phyloP scores from a whole-genome alignment of 2,797 vertebrate species.

The Xenops minutus region DNA sequence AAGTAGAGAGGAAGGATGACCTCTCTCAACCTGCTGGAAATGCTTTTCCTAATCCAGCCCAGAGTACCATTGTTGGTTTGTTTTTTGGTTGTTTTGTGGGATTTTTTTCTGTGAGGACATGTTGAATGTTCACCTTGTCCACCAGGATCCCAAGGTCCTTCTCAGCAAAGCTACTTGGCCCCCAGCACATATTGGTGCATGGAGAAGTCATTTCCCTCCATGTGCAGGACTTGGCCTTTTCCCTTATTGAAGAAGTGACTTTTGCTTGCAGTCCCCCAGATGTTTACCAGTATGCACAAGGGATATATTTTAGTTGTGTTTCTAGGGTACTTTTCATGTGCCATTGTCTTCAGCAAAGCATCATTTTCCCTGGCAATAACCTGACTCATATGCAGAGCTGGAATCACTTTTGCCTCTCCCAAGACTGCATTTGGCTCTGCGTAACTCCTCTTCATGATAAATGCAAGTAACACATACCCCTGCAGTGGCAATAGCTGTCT shows the following conservation, averaged over 20 bases:
- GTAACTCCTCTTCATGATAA: background rate
- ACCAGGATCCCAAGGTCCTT: background rate
- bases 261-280: background rate
- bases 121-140: background rate
- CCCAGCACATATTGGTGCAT: background rate
- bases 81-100: too few relatives aligned
- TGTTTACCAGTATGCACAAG: background rate
- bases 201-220: background rate
- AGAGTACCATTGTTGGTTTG: background rate
- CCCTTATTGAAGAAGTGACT: background rate
- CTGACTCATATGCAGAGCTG: background rate
- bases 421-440: background rate
- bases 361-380: background rate
- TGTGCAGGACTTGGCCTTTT: background rate
- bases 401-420: slow-evolving; percentile 10
- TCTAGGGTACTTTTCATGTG: background rate
- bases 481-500: background rate
- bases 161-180: background rate
- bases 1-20: background rate
- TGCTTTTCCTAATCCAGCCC: background rate
- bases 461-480: background rate
- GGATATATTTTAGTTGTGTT: background rate
- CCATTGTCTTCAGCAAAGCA: background rate
- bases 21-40: background rate
- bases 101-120: background rate